Conservation (phyloP, 2,888 invertebrate genomes). For the Drosophila basisetae region DNA sequence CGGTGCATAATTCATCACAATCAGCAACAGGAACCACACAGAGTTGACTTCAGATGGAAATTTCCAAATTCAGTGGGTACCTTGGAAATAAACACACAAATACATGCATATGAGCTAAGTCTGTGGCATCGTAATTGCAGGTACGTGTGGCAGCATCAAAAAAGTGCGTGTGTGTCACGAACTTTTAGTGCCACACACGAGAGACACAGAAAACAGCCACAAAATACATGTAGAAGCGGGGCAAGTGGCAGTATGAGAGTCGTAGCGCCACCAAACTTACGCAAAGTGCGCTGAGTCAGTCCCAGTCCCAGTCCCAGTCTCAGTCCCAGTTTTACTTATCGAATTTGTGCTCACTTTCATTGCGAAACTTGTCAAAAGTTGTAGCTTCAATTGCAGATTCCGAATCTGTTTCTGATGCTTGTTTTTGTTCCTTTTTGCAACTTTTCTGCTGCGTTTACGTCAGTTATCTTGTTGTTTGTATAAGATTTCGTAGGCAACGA, state of each 20-base stretch:
- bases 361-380: slow-evolving; percentile 25
- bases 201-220: background rate
- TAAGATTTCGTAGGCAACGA: background rate
- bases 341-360: slow-evolving; percentile 31
- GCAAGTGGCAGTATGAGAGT: too few species aligned
- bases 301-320: background rate
- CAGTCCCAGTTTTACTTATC: slow-evolving; percentile 6
- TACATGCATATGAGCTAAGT: background rate
- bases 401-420: slow-evolving; percentile 13
- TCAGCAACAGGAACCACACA: slow-evolving; percentile 63
- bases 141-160: slow-evolving; percentile 9
- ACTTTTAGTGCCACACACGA: background rate
- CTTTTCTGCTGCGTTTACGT: slow-evolving; percentile 36
- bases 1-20: slow-evolving; percentile 77
- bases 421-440: slow-evolving; percentile 17
- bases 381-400: slow-evolving; percentile 11
- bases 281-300: slow-evolving; percentile 49
- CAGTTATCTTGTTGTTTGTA: background rate
- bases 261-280: slow-evolving; percentile 24
- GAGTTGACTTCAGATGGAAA: slow-evolving; percentile 58
- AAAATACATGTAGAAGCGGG: too few species aligned
- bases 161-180: background rate
- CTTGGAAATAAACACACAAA: slow-evolving; percentile 28
- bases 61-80: slow-evolving; percentile 52
- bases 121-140: slow-evolving; percentile 4